Conservation (phyloP, 2,888 invertebrate genomes). For the Epinotia demarniana region DNA sequence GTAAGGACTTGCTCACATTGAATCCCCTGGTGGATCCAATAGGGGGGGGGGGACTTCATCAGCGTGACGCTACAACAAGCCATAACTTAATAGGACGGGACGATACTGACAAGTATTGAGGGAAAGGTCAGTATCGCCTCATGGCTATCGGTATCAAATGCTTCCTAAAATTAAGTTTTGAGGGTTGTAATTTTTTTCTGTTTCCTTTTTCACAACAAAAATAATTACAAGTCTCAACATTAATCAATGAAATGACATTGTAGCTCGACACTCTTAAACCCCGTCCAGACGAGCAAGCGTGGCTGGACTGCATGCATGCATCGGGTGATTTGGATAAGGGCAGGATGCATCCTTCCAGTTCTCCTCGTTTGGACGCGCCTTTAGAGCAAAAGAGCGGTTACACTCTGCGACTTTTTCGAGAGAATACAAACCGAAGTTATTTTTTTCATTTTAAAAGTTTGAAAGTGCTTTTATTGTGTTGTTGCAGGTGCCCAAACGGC, state of each 20-base stretch:
- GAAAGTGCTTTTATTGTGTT: too few species aligned
- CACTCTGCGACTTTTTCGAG: too few species aligned
- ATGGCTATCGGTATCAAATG: not conserved
- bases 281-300: too few species aligned
- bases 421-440: too few species aligned
- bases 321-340: too few species aligned
- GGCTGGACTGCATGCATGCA: too few species aligned
- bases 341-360: too few species aligned
- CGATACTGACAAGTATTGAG: not conserved
- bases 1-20: not conserved
- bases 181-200: slow-evolving; percentile 20
- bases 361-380: too few species aligned
- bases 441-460: too few species aligned
- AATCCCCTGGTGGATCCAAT: not conserved
- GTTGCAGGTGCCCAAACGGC: too few species aligned
- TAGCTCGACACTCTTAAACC: too few species aligned
- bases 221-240: slow-evolving; percentile 32
- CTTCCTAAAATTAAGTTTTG: not conserved
- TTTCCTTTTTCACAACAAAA: slow-evolving; percentile 27
- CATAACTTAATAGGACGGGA: not conserved
- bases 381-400: too few species aligned
- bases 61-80: not conserved
- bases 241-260: not conserved
- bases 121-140: not conserved
- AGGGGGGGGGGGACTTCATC: not conserved